A percentile compares a stretch with the other conserved stretches of the same genome.
Conservation (phyloP, 2,888 invertebrate species). For the Monopis laevigella region DNA sequence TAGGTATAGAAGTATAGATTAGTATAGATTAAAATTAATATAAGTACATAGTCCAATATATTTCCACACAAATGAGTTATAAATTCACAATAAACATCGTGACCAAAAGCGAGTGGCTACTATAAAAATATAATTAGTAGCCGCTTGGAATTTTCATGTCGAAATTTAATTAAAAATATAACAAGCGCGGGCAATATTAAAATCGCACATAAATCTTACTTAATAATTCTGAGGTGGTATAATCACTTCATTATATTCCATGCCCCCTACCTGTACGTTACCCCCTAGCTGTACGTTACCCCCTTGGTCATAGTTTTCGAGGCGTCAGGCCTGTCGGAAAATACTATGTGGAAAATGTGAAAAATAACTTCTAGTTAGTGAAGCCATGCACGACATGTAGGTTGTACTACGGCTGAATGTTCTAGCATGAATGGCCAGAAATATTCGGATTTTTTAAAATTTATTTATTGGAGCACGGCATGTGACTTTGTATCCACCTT, state of each 20-base stretch:
- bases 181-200: conserved; percentile 29
- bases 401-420: too few relatives aligned
- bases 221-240: conserved; percentile 20
- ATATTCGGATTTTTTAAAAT: too few relatives aligned
- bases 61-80: too few relatives aligned
- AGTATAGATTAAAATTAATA: too few relatives aligned
- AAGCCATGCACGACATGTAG: conserved; percentile 14
- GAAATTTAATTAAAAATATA: conserved; percentile 10
- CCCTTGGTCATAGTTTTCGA: conserved; percentile 3
- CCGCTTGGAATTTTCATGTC: conserved; percentile 2
- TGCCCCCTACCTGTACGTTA: conserved; percentile 12
- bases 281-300: conserved; percentile 1
- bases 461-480: too few relatives aligned
- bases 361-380: conserved; percentile 40
- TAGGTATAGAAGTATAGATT: too few relatives aligned
- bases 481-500: too few relatives aligned
- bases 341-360: conserved; percentile 37
- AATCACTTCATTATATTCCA: conserved; percentile 37
- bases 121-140: not conserved
- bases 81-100: too few relatives aligned
- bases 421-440: too few relatives aligned
- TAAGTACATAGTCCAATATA: too few relatives aligned
- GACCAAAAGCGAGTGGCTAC: too few relatives aligned
- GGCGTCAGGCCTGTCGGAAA: conserved; percentile 12
- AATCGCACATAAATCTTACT: conserved; percentile 21